These are phyloP conservation scores for Nymphalis urticae DNA, from an alignment of 2,888 invertebrate species.

Conservation along the genomic window DNA sequence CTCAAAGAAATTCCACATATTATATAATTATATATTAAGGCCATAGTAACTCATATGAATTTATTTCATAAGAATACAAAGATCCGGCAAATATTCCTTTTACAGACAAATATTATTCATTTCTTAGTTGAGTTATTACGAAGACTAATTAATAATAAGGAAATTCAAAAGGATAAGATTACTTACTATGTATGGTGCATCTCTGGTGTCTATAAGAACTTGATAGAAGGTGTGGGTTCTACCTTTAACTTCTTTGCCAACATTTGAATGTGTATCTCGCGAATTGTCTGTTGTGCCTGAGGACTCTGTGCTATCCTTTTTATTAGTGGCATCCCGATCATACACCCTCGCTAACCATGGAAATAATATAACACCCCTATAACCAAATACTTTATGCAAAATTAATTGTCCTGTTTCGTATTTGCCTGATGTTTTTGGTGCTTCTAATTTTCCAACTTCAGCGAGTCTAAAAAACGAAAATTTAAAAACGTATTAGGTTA, in stretches of 20 bases:
- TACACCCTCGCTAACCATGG: slow-evolving; percentile 98
- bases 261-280: slow-evolving; percentile 73
- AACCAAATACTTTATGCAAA: slow-evolving; percentile 97
- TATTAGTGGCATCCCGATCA: slow-evolving; percentile 92
- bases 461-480: slow-evolving; percentile 85
- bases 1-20: too few relatives aligned
- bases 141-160: not conserved
- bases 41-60: not conserved
- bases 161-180: slow-evolving; percentile 41
- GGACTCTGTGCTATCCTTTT: slow-evolving; percentile 78
- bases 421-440: slow-evolving; percentile 92
- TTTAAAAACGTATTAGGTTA: slow-evolving; percentile 55
- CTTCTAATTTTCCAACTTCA: slow-evolving; percentile 95
- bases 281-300: slow-evolving; percentile 53
- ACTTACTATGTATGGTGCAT: slow-evolving; percentile 97
- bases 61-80: not conserved
- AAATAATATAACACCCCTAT: slow-evolving; percentile 97
- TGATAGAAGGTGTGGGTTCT: slow-evolving; percentile 97
- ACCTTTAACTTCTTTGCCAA: slow-evolving; percentile 93
- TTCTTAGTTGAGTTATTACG: not conserved
- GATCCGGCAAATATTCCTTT: not conserved
- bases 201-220: slow-evolving; percentile 97
- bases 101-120: not conserved
- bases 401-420: slow-evolving; percentile 98
- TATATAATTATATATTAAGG: too few relatives aligned